A percentile compares a stretch with the other conserved stretches of the same genome.
Conservation (phyloP, 2,888 invertebrate genomes). For the Drosophila setosimentum region DNA sequence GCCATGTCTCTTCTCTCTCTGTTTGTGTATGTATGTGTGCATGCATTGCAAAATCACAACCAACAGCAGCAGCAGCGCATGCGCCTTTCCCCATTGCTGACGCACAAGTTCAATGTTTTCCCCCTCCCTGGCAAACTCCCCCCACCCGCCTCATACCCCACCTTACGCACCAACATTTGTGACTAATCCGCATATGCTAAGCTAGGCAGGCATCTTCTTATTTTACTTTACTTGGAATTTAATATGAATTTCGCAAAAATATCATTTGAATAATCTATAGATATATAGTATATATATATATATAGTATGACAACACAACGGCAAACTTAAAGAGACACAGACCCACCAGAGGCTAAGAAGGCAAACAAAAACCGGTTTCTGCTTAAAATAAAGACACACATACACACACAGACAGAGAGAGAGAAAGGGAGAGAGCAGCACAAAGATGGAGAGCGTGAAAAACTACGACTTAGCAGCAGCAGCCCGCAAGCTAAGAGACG, state of each 20-base stretch:
- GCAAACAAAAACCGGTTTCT: conserved; percentile 71
- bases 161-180: conserved; percentile 32
- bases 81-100: conserved; percentile 50
- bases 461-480: conserved; percentile 62
- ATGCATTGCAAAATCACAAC: conserved; percentile 48
- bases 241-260: conserved; percentile 69
- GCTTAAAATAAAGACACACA: conserved; percentile 76
- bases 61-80: conserved; percentile 50
- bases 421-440: conserved; percentile 16
- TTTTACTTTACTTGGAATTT: conserved; percentile 66
- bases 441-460: conserved; percentile 75
- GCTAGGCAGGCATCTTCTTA: conserved; percentile 46
- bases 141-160: not conserved
- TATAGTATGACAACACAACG: conserved; percentile 71
- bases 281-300: conserved; percentile 50
- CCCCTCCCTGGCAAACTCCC: not conserved
- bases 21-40: conserved; percentile 6
- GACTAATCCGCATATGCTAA: conserved; percentile 55
- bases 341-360: conserved; percentile 34
- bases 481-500: conserved; percentile 22
- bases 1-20: conserved; percentile 21
- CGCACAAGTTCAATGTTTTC: conserved; percentile 63
- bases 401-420: conserved; percentile 23
- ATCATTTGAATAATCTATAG: conserved; percentile 62
- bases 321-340: conserved; percentile 33